Base-by-base conservation (phyloP, 1,140 invertebrate species). In the Drosophila parabipectinata region DNA sequence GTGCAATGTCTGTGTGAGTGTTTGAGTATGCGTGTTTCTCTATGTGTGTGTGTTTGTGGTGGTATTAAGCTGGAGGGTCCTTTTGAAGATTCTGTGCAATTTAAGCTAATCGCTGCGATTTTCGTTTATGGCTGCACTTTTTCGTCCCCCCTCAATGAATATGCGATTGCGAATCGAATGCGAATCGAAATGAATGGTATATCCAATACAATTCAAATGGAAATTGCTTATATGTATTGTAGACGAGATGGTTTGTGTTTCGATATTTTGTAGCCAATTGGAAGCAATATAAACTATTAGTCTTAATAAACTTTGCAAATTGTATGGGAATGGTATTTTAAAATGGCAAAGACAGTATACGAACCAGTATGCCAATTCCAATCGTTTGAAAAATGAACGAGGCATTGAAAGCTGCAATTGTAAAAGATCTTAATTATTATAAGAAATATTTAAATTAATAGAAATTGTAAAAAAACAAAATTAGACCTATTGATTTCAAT, bases 61-160 rank as follows among this genome's bases (percentile, higher is more conserved):
- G 39, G 45, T 56, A 34, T 41, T 54, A 63, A 52, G 52, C 68
- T 59, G 18, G 67, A 69, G 69, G 79, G 77, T 72, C 61, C 58
- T 57, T 79, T 68, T 53, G 66, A 55, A 66, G 44, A 78, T 81
- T 71, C 73, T 80, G 64, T 87, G 81, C 81, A 85, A 85, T 85
- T 87, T 82, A 87, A 87, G 64, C 69, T 85, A 85, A 87, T 87
- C 81, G 74, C 59, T 64, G 61, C 74, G 64, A 87, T 87, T 85
- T 74, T 72, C 73, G 74, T 78, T 87, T 78, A 87, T 85, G 58
- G 58, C 60, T 63, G 69, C 66, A 79, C 79, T 61, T 51, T 41
- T 73, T 59, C 69, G 52, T 44, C 55, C 14, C 53, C 18, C 39
- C 41, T 12, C n/a, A 9, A 28, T 55, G 18, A 21, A 59, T 52